These are phyloP conservation scores for Paradoxurus hermaphroditus DNA, from an alignment of 2,113 vertebrate genomes.

Conservation along the genomic window DNA sequence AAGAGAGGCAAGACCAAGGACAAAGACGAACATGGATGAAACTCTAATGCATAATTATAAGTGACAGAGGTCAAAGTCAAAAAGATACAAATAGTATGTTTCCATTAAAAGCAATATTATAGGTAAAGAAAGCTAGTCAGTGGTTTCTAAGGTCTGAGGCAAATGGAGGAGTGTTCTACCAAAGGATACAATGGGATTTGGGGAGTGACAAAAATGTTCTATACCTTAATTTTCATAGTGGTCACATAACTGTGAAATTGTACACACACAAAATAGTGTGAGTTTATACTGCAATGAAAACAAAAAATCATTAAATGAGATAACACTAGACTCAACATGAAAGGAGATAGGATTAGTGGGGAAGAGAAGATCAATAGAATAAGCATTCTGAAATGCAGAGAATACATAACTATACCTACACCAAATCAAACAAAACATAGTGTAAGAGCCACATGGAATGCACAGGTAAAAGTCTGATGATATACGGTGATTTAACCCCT, in stretches of 20 bases:
- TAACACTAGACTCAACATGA: neutral
- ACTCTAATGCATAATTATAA: neutral
- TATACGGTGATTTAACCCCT: neutral
- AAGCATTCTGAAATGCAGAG: neutral
- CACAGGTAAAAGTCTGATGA: neutral
- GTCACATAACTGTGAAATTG: neutral
- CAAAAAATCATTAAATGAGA: neutral
- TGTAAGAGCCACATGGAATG: neutral
- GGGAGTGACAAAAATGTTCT: neutral
- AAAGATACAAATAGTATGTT: neutral
- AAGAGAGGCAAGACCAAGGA: neutral
- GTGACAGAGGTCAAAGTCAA: neutral
- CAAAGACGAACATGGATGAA: too few relatives aligned
- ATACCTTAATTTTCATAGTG: neutral
- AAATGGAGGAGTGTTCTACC: neutral
- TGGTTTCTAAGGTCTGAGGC: neutral
- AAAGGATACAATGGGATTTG: neutral
- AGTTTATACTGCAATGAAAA: neutral
- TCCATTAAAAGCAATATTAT: neutral
- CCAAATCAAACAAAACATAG: neutral
- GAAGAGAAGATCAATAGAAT: neutral
- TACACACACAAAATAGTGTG: neutral
- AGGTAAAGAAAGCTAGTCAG: neutral
- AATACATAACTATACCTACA: neutral
- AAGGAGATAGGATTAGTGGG: neutral